Percentiles rank a stretch among this genome's conserved stretches.
Evolutionary conservation across 1,140 invertebrate genomes (phyloP).

Genomic region (Drosophila pseudoananassae): DNA sequence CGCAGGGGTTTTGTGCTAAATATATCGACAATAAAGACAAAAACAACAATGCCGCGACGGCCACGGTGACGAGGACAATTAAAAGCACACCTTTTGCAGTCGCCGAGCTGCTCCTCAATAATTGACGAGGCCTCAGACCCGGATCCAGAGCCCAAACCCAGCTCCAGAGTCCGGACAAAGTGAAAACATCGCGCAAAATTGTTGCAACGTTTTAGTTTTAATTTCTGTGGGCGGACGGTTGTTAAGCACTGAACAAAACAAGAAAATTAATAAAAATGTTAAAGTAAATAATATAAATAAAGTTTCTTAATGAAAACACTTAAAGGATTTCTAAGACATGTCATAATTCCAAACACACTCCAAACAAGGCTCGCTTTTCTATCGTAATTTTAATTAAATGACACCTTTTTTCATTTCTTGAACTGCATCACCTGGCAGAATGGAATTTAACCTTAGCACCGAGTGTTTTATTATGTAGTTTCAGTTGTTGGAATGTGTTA

Average conservation of each 20-base stretch:
- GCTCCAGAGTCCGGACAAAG: constrained; percentile 24
- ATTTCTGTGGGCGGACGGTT: constrained; percentile 34
- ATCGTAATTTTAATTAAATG: neutral
- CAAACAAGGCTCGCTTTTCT: no score
- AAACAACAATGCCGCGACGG: constrained; percentile 25
- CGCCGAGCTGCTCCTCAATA: constrained; percentile 65
- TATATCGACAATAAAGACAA: constrained; percentile 48
- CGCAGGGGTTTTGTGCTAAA: constrained; percentile 60
- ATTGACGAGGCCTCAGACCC: constrained; percentile 64
- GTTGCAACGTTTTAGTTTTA: constrained; percentile 75
- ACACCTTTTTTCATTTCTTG: constrained; percentile 9
- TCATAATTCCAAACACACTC: no score
- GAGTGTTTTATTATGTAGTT: constrained; percentile 80
- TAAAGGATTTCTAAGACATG: no score
- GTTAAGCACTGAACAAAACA: constrained; percentile 1
- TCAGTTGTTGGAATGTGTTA: constrained; percentile 67
- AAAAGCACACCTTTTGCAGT: constrained; percentile 78
- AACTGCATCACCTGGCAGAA: constrained; percentile 17
- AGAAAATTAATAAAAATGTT: neutral
- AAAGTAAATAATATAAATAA: neutral
- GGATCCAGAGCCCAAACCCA: neutral
- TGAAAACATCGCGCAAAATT: constrained; percentile 70
- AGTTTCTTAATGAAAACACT: neutral
- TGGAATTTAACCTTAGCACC: constrained; percentile 78
- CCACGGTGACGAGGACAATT: constrained; percentile 62